Evolutionary conservation across 2,888 invertebrate genomes (phyloP), one percentile per base, ranked within the genome.

Genomic region (Brachyptera putata): DNA sequence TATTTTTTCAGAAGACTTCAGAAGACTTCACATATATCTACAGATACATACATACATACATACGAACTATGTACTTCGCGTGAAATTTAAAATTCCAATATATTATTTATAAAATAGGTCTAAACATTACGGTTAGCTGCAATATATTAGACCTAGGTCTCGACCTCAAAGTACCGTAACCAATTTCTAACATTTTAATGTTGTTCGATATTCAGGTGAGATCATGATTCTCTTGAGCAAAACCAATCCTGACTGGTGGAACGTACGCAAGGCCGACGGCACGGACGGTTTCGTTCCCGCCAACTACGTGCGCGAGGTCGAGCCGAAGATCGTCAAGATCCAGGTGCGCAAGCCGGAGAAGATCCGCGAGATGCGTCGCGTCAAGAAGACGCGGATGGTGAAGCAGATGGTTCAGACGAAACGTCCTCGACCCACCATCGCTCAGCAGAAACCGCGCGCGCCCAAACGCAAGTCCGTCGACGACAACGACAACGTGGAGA

Each of bases 241-340:
- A 77, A 95, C 94, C 5, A 98, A 97, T 76, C 86, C 89, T 0
- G 99, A 99, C 74, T 98, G 98, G 98, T 99, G 99, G 99, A 93
- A 93, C 69, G 92, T 97, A n/a, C 81, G 95, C 13, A 94, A 94
- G 74, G 85, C 87, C 0, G 93, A 92, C 71, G 90, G 96, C 0
- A 84, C 85, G 0, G 97, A 97, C 70, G 98, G 98, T 1, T 99
- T 96, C 75, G 96, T 98, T 2, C 99, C 99, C 0, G 96, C 95
- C 1, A 96, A 95, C 76, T 98, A 98, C 75, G 93, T 98, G 13
- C 83, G 89, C 30, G 95, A 95, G 76, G 84, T 94, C 49, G 95
- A 95, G 66, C 91, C 95, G 0, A 84, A 94, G 64, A 83, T 92
- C 0, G 88, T 91, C 2, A 57, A 63, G 21, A 63, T 92, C n/a